Evolutionary conservation across 2,113 vertebrate genomes (phyloP).

Genomic region (Laterallus jamaicensis): DNA sequence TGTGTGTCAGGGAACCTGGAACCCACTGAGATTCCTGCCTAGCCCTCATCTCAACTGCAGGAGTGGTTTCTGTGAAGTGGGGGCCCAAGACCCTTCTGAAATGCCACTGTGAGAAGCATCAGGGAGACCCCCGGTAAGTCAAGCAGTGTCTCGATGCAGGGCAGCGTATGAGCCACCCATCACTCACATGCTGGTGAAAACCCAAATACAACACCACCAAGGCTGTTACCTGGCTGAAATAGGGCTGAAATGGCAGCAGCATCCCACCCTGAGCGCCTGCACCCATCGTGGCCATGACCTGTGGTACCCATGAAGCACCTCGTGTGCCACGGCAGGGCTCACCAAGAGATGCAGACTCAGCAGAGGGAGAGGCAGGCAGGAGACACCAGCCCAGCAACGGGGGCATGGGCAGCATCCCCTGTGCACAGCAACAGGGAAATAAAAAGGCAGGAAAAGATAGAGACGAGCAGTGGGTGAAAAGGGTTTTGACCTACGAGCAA

Average conservation of each 20-base stretch:
- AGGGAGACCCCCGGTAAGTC: neutral
- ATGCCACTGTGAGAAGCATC: accelerated
- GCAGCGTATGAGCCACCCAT: accelerated
- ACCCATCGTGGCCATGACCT: accelerated
- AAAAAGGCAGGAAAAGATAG: neutral
- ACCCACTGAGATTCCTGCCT: no score
- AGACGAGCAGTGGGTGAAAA: neutral
- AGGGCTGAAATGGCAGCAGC: neutral
- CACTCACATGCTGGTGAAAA: neutral
- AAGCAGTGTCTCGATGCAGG: neutral
- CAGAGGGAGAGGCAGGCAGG: neutral
- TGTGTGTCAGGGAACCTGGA: accelerated
- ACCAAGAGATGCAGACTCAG: neutral
- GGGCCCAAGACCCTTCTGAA: neutral
- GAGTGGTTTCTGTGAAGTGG: neutral
- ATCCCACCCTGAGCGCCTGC: neutral
- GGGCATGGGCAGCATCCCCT: neutral
- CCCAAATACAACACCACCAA: accelerated
- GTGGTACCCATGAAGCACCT: accelerated
- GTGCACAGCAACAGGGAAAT: neutral
- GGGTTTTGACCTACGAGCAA: neutral
- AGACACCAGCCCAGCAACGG: neutral
- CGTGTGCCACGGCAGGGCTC: accelerated
- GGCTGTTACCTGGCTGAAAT: neutral
- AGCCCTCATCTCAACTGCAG: neutral